Conservation (phyloP, 2,113 vertebrate species). For the Myrmecophaga tridactyla region DNA sequence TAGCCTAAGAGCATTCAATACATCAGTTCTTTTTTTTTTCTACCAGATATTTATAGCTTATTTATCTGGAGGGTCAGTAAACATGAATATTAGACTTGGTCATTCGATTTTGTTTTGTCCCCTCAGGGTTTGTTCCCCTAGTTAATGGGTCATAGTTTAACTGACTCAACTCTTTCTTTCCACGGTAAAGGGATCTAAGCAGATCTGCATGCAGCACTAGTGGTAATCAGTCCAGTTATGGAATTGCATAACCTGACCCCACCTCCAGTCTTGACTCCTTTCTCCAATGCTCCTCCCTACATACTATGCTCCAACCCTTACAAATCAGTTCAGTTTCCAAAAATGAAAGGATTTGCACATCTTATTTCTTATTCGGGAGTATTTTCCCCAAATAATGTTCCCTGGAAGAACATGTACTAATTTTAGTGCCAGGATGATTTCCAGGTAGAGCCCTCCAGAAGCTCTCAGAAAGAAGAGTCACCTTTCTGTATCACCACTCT, state of each 20-base stretch:
- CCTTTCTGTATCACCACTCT: not conserved
- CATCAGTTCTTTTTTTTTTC: not conserved
- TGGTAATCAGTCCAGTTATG: not conserved
- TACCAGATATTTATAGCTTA: not conserved
- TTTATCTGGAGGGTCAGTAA: not conserved
- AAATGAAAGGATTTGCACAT: not conserved
- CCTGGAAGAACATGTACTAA: not conserved
- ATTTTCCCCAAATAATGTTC: not conserved
- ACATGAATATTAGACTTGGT: not conserved
- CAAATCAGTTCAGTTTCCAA: not conserved
- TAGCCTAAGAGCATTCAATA: not conserved
- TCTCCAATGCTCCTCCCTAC: not conserved
- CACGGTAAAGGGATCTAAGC: not conserved
- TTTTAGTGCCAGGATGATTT: not conserved
- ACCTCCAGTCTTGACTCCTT: not conserved
- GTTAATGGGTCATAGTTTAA: not conserved
- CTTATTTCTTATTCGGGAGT: not conserved
- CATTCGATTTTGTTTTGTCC: not conserved
- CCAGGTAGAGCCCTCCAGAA: not conserved
- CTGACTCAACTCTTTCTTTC: not conserved
- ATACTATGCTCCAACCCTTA: not conserved
- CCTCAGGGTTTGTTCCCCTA: fast-evolving
- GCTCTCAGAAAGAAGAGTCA: not conserved
- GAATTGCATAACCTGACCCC: not conserved
- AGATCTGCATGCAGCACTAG: not conserved